Base-by-base conservation (phyloP, 2,888 invertebrate species). In the Nipponacmea schrenckii region DNA sequence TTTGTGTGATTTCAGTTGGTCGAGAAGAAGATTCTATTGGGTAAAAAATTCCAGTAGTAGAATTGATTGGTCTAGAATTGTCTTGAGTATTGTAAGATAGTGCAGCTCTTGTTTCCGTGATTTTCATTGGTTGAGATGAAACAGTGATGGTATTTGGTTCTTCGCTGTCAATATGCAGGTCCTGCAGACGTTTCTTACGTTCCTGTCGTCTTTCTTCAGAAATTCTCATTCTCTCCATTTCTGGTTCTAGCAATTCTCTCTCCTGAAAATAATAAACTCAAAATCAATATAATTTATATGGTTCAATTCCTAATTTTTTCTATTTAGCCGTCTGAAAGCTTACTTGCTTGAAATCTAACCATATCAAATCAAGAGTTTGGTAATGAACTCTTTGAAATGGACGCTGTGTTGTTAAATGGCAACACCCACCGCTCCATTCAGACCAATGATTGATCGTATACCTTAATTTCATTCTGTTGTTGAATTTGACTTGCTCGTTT, bases 221-320 rank as follows among this genome's bases (percentile, higher is more conserved):
- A 14, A 73, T 24, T 20, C 67, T 64, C 64, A 71, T 73, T 24
- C 72, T 75, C 50, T 75, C 74, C 70, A 69, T 74, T 50, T 78
- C 80, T 7, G 79, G 75, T 46, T 78, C 74, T 44, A 78, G 71
- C 44, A 77, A 26, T 50, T 80, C 67, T 62, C 76, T 71, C 72
- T 83, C 81, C 80, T 81, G 70, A 45, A 69, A 65, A 62, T 15
- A 46, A 14, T 5, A 67, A 68, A 14, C 20, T n/a, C 62, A 68
- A 24, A 17, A 66, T n/a, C 12, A 5, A 31, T 4, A 31, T 31
- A 4, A 7, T 31, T 31, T 31, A 4, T 31, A 31, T 7, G 31
- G 4, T 31, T 7, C 31, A 31, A 31, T 31, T 31, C 31, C 31
- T 4, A 31, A 31, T 31, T n/a, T n/a, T n/a, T n/a, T n/a, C n/a